These are phyloP conservation scores for Oedothorax gibbosus DNA, from an alignment of 1,140 invertebrate genomes.

Conservation along the genomic window DNA sequence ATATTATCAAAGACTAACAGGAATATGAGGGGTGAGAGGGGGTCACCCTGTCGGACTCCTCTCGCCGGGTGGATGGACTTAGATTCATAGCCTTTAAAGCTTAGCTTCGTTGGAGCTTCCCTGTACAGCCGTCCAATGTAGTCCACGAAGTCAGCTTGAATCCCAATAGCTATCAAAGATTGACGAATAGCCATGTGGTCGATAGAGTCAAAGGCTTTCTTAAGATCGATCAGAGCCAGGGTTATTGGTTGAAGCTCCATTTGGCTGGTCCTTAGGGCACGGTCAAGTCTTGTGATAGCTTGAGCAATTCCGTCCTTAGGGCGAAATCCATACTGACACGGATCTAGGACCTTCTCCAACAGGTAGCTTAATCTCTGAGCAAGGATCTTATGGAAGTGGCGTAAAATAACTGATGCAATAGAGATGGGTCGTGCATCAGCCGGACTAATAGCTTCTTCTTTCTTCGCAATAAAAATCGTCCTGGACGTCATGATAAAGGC, in stretches of 20 bases:
- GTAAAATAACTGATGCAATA: too few relatives aligned
- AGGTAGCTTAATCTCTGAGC: neutral
- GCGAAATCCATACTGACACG: neutral
- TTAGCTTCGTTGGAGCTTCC: neutral
- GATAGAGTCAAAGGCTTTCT: neutral
- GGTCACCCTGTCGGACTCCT: conserved; percentile 1
- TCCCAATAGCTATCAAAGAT: neutral
- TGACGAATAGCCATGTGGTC: neutral
- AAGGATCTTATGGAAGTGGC: neutral
- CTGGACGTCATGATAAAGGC: neutral
- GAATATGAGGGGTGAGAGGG: neutral
- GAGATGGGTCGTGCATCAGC: neutral
- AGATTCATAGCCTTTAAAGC: neutral
- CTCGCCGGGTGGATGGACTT: neutral
- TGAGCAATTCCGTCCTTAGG: neutral
- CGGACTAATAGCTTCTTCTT: neutral
- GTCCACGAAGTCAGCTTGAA: neutral
- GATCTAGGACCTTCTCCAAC: neutral
- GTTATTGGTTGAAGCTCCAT: neutral
- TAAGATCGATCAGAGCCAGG: neutral
- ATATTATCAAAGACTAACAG: neutral
- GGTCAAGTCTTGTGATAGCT: neutral
- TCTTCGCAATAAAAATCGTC: neutral
- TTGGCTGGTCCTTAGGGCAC: neutral
- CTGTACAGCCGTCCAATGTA: neutral